phyloP scores from a whole-genome alignment of 2,113 vertebrate genomes.

The Ochotona princeps region DNA sequence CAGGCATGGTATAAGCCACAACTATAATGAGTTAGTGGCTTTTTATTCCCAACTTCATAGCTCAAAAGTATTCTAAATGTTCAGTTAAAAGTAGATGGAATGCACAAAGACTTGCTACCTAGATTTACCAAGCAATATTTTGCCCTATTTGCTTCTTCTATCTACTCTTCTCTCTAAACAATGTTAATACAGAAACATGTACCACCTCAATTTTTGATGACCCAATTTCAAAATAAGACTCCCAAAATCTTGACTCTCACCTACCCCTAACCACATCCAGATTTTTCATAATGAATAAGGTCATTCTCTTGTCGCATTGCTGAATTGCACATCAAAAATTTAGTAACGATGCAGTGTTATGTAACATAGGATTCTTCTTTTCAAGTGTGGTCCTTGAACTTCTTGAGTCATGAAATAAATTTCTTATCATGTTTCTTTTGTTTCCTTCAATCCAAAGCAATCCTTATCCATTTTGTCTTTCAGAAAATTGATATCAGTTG shows the following conservation, averaged over 20 bases:
- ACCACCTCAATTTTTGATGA: not conserved
- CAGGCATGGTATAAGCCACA: conserved; percentile 18
- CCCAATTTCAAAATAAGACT: not conserved
- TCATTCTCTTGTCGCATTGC: not conserved
- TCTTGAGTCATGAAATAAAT: not conserved
- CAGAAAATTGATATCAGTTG: not conserved
- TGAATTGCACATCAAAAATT: not conserved
- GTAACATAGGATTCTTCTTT: not conserved
- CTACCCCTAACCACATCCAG: not conserved
- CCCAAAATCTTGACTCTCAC: not conserved
- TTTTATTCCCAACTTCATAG: not conserved
- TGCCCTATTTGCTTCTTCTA: not conserved
- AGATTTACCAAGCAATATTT: not conserved
- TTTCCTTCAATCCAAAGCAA: not conserved
- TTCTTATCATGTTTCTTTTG: not conserved
- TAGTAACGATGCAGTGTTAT: not conserved
- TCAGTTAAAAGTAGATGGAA: not conserved
- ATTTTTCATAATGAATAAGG: not conserved
- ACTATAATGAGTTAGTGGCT: conserved; percentile 9
- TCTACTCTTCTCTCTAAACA: not conserved
- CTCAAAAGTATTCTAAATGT: conserved; percentile 32
- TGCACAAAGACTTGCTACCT: not conserved
- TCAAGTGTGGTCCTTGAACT: not conserved
- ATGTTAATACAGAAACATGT: not conserved
- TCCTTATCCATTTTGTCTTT: not conserved